Evolutionary conservation across 1,140 invertebrate species (phyloP), one percentile per base, ranked within the genome.

Genomic region (Idris sp.): DNA sequence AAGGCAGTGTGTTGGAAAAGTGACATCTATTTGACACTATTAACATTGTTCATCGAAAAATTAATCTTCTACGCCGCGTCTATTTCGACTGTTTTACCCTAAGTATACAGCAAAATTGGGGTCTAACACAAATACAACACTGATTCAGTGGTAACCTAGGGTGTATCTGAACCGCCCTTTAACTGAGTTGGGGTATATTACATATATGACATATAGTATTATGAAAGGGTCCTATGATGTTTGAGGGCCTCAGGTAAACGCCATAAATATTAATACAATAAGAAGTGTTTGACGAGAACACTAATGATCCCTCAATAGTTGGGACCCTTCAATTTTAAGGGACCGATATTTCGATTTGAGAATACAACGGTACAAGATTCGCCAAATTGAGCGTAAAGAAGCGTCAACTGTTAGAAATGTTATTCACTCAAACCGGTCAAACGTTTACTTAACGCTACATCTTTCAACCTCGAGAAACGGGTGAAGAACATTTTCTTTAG

Each of bases 381-480:
- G 64, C 35, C 43, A 68, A 74, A 74, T 76, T 71, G 65, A 76
- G 73, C 54, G 65, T 53, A 76, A 76, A 71, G 73, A 59, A 7
- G 49, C 40, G 44, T 56, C 41, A 36, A 51, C 28, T 22, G 54
- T 76, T 76, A 71, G 59, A 76, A 76, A 67, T 16, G 65, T 9
- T 54, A 54, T 43, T 41, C 65, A 56, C 16, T 11, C 11, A 16
- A 36, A 7, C 26, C 28, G 73, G 59, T 54, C 73, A 59, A 67
- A 59, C 22, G 54, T 76, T 64, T 38, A 15, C 59, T 58, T 53
- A 40, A 62, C 56, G 49, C 64, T n/a, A 54, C 58, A 49, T 64
- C 44, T 43, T 65, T 68, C 53, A 64, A 38, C 33, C 16, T 6
- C 35, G 30, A 65, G 53, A 65, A 65, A 65, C 61, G 59, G 30